Conservation (phyloP, 1,140 invertebrate species). For the Sarcophaga peregrina region DNA sequence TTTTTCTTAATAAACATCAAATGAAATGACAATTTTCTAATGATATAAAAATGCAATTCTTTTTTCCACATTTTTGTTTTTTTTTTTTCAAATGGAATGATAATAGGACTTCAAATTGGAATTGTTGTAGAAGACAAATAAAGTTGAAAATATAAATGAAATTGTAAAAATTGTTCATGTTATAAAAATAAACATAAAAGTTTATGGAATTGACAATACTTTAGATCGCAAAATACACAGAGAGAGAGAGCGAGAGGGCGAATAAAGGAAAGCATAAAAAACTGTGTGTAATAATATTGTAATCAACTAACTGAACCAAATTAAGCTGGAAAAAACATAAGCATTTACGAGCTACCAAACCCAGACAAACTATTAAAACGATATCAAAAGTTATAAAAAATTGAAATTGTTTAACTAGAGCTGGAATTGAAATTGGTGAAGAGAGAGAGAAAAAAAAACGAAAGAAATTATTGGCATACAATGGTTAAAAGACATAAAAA, state of each 20-base stretch:
- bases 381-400: slow-evolving; percentile 19
- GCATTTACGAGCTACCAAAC: neutral
- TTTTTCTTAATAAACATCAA: neutral
- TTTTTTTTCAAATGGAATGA: neutral
- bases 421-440: neutral
- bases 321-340: neutral
- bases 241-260: neutral
- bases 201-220: neutral
- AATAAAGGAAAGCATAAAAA: neutral
- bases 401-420: neutral
- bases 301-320: neutral
- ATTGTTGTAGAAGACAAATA: neutral
- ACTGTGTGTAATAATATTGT: neutral
- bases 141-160: slow-evolving; percentile 2
- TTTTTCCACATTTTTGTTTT: neutral
- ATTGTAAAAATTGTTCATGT: neutral
- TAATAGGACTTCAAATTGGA: neutral
- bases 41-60: neutral
- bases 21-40: slow-evolving; percentile 1
- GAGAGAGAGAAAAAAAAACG: neutral
- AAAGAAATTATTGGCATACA: neutral
- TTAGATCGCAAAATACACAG: neutral
- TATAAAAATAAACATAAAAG: slow-evolving; percentile 19
- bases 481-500: neutral
- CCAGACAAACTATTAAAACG: neutral